Conservation (phyloP, 2,113 vertebrate genomes). For the Hippocampus comes region DNA sequence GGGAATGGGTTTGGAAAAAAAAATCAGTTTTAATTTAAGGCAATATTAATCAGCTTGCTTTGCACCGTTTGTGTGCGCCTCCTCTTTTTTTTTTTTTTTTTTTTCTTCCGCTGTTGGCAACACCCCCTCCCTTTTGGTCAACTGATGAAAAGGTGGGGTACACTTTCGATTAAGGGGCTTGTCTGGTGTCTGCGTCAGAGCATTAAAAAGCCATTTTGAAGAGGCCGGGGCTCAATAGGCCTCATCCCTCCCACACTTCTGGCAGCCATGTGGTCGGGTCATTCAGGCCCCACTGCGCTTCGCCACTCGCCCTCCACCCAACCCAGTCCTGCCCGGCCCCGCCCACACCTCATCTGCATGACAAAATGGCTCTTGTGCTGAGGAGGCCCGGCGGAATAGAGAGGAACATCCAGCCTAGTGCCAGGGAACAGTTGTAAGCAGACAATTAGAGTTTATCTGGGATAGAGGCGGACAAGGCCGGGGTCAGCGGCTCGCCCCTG, state of each 20-base stretch:
- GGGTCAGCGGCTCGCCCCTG: constrained; percentile 74
- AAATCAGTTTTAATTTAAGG: constrained; percentile 99
- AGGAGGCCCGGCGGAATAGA: constrained; percentile 74
- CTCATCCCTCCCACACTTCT: constrained; percentile 98
- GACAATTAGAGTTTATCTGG: constrained; percentile 83
- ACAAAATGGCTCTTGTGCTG: constrained; percentile 79
- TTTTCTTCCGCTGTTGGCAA: constrained; percentile 59
- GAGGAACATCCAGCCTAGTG: constrained; percentile 76
- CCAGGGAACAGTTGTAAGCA: constrained; percentile 82
- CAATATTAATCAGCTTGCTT: constrained; percentile 99
- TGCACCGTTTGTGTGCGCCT: constrained; percentile 67
- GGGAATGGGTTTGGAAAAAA: constrained; percentile 83
- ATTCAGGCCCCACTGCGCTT: constrained; percentile 72
- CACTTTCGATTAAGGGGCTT: constrained; percentile 73
- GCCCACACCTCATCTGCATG: constrained; percentile 73
- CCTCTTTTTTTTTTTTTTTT: constrained; percentile 56
- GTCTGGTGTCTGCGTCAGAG: constrained; percentile 88
- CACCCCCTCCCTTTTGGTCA: constrained; percentile 65
- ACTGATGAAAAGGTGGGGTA: constrained; percentile 81
- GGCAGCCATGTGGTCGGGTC: constrained; percentile 98
- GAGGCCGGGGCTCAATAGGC: constrained; percentile 93
- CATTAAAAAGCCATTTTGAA: constrained; percentile 99
- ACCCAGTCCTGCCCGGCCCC: constrained; percentile 34
- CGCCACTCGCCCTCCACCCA: constrained; percentile 63
- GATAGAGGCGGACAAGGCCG: constrained; percentile 79